Evolutionary conservation across 1,140 invertebrate species (phyloP).

Genomic region (Nasonia giraulti): DNA sequence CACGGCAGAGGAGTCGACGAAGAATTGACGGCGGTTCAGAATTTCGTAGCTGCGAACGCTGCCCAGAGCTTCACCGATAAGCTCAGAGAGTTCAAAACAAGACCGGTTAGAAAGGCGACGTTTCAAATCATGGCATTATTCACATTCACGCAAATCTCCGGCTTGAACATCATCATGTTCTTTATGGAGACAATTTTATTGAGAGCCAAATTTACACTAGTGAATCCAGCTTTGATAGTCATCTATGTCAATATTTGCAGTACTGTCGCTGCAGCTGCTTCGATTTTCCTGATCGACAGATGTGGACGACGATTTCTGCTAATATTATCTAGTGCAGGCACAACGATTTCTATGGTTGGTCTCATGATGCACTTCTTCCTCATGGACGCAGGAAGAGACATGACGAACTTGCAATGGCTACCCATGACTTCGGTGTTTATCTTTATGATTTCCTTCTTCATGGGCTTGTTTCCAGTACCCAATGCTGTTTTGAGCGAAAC

Average conservation of each 20-base stretch:
- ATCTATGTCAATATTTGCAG: slow-evolving; percentile 82
- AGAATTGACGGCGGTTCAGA: slow-evolving; percentile 43
- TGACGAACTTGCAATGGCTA: slow-evolving; percentile 60
- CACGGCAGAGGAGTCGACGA: slow-evolving; percentile 23
- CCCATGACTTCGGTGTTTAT: slow-evolving; percentile 52
- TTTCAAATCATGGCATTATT: slow-evolving; percentile 80
- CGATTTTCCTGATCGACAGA: slow-evolving; percentile 81
- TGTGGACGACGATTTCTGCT: slow-evolving; percentile 81
- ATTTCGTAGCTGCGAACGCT: slow-evolving; percentile 32
- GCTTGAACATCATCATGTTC: slow-evolving; percentile 84
- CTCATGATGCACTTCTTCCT: slow-evolving; percentile 79
- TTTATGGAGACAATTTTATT: slow-evolving; percentile 85
- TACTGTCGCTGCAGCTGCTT: slow-evolving; percentile 72
- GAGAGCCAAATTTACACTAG: slow-evolving; percentile 72
- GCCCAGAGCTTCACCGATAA: slow-evolving; percentile 13
- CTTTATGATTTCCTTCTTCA: slow-evolving; percentile 54
- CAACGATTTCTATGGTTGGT: slow-evolving; percentile 73
- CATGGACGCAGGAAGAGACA: slow-evolving; percentile 71
- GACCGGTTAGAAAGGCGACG: slow-evolving; percentile 74
- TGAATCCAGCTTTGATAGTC: slow-evolving; percentile 74
- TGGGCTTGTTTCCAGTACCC: slow-evolving; percentile 82
- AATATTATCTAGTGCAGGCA: slow-evolving; percentile 74
- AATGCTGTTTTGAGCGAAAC: slow-evolving; percentile 83
- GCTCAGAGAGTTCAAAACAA: slow-evolving; percentile 34
- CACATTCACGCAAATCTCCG: slow-evolving; percentile 83